Evolutionary conservation across 2,113 vertebrate genomes (phyloP).

Genomic region (Mus spicilegus): DNA sequence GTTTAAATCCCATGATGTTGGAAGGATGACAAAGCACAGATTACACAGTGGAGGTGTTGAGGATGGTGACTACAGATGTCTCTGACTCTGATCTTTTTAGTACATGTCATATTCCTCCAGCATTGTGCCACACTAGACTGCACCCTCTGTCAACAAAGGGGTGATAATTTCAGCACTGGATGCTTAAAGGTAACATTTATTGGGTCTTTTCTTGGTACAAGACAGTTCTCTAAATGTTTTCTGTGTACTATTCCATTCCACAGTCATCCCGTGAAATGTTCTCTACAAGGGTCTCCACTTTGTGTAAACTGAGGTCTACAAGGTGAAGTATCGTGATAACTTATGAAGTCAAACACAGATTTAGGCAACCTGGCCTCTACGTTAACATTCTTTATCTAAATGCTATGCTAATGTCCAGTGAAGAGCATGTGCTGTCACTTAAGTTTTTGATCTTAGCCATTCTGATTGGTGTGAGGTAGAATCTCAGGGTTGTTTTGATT

Average conservation of each 20-base stretch:
- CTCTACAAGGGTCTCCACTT: neutral
- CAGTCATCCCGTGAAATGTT: neutral
- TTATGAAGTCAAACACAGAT: neutral
- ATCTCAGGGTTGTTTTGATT: too few relatives aligned
- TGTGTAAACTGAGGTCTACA: neutral
- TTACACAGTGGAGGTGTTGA: neutral
- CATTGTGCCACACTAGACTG: neutral
- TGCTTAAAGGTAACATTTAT: neutral
- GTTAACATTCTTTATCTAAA: neutral
- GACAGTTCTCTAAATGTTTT: neutral
- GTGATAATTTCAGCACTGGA: neutral
- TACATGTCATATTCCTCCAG: neutral
- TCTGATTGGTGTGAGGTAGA: too few relatives aligned
- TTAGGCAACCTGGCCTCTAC: neutral
- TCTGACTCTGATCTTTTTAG: neutral
- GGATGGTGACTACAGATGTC: slow-evolving; percentile 7
- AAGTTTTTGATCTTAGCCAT: too few relatives aligned
- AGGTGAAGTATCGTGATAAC: neutral
- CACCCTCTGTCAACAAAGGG: neutral
- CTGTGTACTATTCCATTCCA: neutral
- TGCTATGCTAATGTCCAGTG: neutral
- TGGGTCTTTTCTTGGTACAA: neutral
- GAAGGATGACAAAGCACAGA: slow-evolving; percentile 23
- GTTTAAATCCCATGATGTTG: slow-evolving; percentile 34
- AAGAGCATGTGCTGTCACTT: neutral